Evolutionary conservation across 2,888 invertebrate genomes (phyloP), one percentile per base, ranked within the genome.

Genomic region (Leptopilina syphax): DNA sequence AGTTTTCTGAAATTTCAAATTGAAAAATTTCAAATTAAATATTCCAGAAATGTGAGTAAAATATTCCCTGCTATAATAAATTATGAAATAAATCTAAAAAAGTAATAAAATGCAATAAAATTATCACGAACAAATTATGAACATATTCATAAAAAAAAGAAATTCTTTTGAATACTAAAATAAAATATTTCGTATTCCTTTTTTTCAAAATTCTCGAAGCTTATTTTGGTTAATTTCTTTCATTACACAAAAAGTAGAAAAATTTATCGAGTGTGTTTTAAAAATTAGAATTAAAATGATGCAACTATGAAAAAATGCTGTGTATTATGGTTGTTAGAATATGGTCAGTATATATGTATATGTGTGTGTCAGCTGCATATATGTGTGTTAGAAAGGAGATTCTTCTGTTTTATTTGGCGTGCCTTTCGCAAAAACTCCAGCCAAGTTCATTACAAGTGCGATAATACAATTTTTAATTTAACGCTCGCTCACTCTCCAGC

Each of bases 391-490:
- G 50, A 50, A 50, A 67, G 9, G 24, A 68, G 34, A 27, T 73
- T 57, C 10, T 73, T 54, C 50, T 73, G 18, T 73, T 73, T 73
- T 60, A 73, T 18, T 57, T 73, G 57, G 57, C 73, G 73, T 73
- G 73, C 73, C 41, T 5, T 57, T 73, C 50, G 34, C 63, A 63
- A 57, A 34, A 70, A 34, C 73, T 57, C 8, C 57, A 34, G 18
- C 34, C 41, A 73, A 73, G 57, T 73, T 73, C 41, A 73, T 73
- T 73, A 73, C 34, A 41, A 73, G 57, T 41, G 57, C 57, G 57
- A 73, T 73, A 73, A 57, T 73, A 34, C 18, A 73, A 73, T 57
- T 73, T 73, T 73, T 57, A 73, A 73, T 73, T 73, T n/a, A 73
- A 73, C 10, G 54, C 50, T 18, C 34, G 57, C 1, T 3, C 13